Conservation (phyloP, 2,113 vertebrate genomes). For the Kryptolebias marmoratus region DNA sequence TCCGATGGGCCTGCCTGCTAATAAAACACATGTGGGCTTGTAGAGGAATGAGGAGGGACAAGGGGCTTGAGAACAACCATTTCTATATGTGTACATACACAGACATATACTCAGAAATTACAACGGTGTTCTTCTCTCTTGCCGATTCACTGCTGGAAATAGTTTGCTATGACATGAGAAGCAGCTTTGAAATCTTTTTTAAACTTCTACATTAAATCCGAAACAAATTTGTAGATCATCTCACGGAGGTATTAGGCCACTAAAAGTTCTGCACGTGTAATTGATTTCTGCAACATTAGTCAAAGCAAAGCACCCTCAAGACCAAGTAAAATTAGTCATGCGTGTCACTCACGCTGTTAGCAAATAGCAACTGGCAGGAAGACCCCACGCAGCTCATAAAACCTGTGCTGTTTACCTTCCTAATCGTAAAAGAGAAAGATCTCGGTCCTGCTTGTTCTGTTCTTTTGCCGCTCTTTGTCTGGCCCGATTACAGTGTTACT, state of each 20-base stretch:
- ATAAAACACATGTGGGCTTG: constrained; percentile 83
- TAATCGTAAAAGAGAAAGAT: constrained; percentile 14
- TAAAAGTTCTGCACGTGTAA: constrained; percentile 61
- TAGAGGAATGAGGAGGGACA: constrained; percentile 74
- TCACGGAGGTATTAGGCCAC: constrained; percentile 41
- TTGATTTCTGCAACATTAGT: constrained; percentile 44
- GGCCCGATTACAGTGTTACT: constrained; percentile 36
- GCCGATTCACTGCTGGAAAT: too few species aligned
- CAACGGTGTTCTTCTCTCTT: background rate
- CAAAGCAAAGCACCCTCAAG: constrained; percentile 33
- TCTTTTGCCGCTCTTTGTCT: constrained; percentile 18
- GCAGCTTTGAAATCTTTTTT: constrained; percentile 32
- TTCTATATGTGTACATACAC: constrained; percentile 31
- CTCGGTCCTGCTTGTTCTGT: constrained; percentile 18
- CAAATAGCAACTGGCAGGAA: constrained; percentile 38
- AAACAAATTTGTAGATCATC: constrained; percentile 56
- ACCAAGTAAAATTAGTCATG: constrained; percentile 40
- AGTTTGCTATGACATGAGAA: constrained; percentile 22
- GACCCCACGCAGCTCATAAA: constrained; percentile 28
- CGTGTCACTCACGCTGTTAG: constrained; percentile 23
- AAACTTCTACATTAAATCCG: constrained; percentile 12
- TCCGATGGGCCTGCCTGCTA: constrained; percentile 71
- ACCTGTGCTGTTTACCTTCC: constrained; percentile 2
- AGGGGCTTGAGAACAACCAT: constrained; percentile 52
- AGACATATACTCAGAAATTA: background rate